These are phyloP conservation scores for Cossypha niveicapilla DNA, from an alignment of 2,797 vertebrate species.

Conservation along the genomic window DNA sequence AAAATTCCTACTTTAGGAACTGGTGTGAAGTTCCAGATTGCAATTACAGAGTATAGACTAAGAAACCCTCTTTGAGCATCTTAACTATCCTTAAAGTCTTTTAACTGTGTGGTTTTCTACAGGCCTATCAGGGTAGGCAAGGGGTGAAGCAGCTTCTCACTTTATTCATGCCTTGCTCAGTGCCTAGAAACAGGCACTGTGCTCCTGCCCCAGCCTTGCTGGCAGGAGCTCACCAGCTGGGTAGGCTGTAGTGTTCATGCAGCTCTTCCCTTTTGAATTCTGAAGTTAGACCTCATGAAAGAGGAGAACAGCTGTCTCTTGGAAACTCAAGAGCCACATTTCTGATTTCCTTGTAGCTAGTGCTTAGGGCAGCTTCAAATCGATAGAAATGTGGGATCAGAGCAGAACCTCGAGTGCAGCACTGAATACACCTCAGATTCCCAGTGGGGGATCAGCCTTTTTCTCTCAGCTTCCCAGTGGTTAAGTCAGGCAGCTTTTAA, in stretches of 20 bases:
- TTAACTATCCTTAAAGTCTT: neutral
- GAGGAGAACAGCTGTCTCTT: neutral
- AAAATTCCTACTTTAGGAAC: neutral
- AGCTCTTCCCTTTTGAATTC: neutral
- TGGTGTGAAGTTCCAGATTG: neutral
- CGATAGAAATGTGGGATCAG: neutral
- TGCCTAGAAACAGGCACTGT: neutral
- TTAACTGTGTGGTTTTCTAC: neutral
- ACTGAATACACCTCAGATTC: neutral
- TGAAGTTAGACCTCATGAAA: neutral
- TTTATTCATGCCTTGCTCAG: neutral
- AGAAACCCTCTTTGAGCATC: neutral
- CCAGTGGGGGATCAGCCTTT: neutral
- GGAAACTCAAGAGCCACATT: neutral
- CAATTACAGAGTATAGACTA: neutral
- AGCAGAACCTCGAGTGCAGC: neutral
- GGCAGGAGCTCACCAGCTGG: neutral
- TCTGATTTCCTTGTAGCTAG: neutral
- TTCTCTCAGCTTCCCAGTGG: neutral
- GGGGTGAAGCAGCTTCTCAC: neutral
- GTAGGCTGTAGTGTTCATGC: neutral
- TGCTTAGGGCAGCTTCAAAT: neutral
- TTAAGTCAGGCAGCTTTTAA: constrained; percentile 20
- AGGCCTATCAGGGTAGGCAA: neutral
- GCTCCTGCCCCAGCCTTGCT: neutral